These are phyloP conservation scores for Pyxicephalus adspersus DNA, from an alignment of 2,113 vertebrate species.

Conservation along the genomic window DNA sequence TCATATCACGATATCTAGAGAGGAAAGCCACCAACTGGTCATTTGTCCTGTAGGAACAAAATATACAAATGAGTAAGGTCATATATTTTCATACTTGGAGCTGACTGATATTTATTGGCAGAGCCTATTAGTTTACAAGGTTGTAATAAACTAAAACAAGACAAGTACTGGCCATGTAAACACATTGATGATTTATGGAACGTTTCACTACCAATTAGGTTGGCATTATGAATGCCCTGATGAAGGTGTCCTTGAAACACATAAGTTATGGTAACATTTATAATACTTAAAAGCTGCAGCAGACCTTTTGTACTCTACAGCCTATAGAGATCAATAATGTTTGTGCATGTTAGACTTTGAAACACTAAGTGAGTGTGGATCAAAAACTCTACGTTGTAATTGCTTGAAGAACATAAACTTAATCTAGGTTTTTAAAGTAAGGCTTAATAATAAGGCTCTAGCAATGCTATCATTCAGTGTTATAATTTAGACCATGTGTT, in stretches of 20 bases:
- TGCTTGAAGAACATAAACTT: no score
- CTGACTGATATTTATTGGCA: not conserved
- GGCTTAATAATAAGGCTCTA: no score
- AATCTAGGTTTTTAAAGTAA: no score
- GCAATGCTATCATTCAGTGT: no score
- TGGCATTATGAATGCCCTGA: slow-evolving; percentile 23
- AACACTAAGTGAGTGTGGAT: not conserved
- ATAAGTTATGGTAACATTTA: slow-evolving; percentile 1
- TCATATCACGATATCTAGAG: slow-evolving; percentile 94
- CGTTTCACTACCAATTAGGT: slow-evolving; percentile 14
- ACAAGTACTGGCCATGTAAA: not conserved
- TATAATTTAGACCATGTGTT: no score
- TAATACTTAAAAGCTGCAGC: not conserved
- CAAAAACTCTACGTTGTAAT: no score
- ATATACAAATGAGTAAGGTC: slow-evolving; percentile 29
- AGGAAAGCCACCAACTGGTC: slow-evolving; percentile 95
- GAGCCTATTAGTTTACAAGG: slow-evolving; percentile 8
- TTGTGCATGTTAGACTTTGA: not conserved
- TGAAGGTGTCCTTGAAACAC: slow-evolving; percentile 20
- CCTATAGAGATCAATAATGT: not conserved
- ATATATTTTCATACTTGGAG: not conserved
- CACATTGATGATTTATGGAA: slow-evolving; percentile 26
- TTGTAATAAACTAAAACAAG: slow-evolving; percentile 26
- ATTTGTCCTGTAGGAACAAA: slow-evolving; percentile 82
- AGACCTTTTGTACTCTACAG: not conserved